Percentiles rank a stretch among this genome's conserved stretches.
Evolutionary conservation across 2,888 invertebrate genomes (phyloP).

Genomic region (Mythimna lalbum): DNA sequence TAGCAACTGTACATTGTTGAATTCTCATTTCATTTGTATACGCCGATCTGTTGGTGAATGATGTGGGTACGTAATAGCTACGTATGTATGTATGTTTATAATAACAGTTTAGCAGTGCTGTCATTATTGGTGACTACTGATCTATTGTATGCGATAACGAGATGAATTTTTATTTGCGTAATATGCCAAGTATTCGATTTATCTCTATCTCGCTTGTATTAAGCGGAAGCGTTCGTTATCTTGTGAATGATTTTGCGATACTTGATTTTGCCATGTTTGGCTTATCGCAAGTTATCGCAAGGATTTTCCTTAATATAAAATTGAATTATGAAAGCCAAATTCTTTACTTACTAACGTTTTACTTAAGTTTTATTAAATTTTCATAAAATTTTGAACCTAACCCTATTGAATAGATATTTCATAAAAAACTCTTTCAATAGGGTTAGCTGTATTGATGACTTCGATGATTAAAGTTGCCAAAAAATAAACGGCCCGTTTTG

Average conservation of each 20-base stretch:
- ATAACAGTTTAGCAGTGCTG: conserved; percentile 38
- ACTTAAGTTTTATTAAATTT: no score
- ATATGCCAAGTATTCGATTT: conserved; percentile 2
- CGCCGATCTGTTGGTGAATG: conserved; percentile 17
- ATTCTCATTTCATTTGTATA: conserved; percentile 39
- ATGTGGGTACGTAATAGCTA: conserved; percentile 33
- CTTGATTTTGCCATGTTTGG: not conserved
- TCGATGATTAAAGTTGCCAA: no score
- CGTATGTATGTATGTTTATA: conserved; percentile 17
- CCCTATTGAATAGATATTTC: no score
- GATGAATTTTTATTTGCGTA: conserved; percentile 29
- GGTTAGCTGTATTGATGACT: no score
- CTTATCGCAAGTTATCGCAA: no score
- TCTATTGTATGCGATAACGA: conserved; percentile 52
- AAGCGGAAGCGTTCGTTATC: not conserved
- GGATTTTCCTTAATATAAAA: no score
- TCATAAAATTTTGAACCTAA: no score
- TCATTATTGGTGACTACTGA: conserved; percentile 38
- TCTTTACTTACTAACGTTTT: no score
- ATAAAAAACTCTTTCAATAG: no score
- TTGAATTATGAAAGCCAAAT: no score
- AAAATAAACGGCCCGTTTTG: no score
- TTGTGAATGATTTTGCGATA: not conserved
- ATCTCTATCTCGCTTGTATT: conserved; percentile 12
- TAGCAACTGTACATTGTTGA: conserved; percentile 48